Evolutionary conservation across 2,113 vertebrate genomes (phyloP).

Genomic region (Odocoileus virginianus): DNA sequence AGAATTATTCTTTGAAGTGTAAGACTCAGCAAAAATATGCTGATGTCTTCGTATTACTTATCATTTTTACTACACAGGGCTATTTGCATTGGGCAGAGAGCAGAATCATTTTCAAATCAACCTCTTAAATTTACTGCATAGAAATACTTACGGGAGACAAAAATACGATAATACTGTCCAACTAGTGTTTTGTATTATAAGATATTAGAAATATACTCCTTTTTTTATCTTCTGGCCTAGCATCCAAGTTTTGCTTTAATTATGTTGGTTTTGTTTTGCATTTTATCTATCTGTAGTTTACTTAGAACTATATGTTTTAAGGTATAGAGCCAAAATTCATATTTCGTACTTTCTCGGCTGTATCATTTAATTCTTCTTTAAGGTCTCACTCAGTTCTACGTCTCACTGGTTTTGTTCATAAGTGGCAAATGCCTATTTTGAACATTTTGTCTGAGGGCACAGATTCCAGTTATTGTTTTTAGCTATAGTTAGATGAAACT

Average conservation of each 20-base stretch:
- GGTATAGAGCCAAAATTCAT: neutral
- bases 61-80: neutral
- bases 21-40: constrained; percentile 36
- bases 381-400: neutral
- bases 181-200: neutral
- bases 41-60: neutral
- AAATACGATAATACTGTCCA: neutral
- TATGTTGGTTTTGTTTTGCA: neutral
- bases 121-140: constrained; percentile 8
- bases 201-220: neutral
- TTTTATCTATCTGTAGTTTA: neutral
- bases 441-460: neutral
- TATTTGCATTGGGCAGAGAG: constrained; percentile 24
- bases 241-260: neutral
- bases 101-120: constrained; percentile 25
- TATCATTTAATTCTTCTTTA: neutral
- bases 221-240: neutral
- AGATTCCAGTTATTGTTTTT: neutral
- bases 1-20: constrained; percentile 25
- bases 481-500: neutral
- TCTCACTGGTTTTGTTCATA: neutral
- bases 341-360: neutral
- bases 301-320: neutral
- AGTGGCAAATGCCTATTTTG: neutral
- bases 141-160: neutral